Percentiles rank a stretch among this genome's conserved stretches.
These are phyloP conservation scores for Piezodorus guildinii DNA, from an alignment of 1,140 invertebrate genomes.

Conservation along the genomic window DNA sequence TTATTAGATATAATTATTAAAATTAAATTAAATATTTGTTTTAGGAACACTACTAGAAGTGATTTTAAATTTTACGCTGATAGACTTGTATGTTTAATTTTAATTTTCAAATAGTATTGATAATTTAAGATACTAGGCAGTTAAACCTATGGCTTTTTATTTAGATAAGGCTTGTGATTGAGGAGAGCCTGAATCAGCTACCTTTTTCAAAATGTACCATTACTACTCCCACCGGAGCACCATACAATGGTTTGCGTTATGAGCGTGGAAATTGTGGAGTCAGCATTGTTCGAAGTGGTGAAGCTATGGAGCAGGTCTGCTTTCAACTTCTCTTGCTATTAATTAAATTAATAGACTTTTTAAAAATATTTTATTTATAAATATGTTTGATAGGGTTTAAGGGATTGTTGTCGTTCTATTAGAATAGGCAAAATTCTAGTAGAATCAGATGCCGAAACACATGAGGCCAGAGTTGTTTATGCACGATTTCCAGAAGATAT, in stretches of 20 bases:
- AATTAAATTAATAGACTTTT: neutral
- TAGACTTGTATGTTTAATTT: conserved; percentile 49
- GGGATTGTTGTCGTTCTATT: conserved; percentile 95
- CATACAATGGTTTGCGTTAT: conserved; percentile 86
- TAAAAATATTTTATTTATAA: neutral
- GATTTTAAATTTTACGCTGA: conserved; percentile 99
- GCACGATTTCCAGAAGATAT: conserved; percentile 97
- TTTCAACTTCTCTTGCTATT: neutral
- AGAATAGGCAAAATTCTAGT: conserved; percentile 95
- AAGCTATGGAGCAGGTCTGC: conserved; percentile 89
- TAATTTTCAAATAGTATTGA: conserved; percentile 14
- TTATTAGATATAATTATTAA: neutral
- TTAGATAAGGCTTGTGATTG: conserved; percentile 87
- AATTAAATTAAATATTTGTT: conserved; percentile 32
- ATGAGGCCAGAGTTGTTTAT: conserved; percentile 93
- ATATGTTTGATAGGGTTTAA: conserved; percentile 53
- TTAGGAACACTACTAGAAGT: conserved; percentile 78
- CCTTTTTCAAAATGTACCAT: conserved; percentile 83
- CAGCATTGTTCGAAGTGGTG: conserved; percentile 73
- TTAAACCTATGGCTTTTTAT: conserved; percentile 1
- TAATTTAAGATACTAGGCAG: neutral
- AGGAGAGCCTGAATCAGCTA: conserved; percentile 94
- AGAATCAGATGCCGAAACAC: conserved; percentile 91
- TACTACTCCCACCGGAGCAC: conserved; percentile 81
- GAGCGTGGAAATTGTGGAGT: conserved; percentile 96